These are phyloP conservation scores for Hozukius guyotensis DNA, from an alignment of 2,797 vertebrate genomes.

Conservation along the genomic window DNA sequence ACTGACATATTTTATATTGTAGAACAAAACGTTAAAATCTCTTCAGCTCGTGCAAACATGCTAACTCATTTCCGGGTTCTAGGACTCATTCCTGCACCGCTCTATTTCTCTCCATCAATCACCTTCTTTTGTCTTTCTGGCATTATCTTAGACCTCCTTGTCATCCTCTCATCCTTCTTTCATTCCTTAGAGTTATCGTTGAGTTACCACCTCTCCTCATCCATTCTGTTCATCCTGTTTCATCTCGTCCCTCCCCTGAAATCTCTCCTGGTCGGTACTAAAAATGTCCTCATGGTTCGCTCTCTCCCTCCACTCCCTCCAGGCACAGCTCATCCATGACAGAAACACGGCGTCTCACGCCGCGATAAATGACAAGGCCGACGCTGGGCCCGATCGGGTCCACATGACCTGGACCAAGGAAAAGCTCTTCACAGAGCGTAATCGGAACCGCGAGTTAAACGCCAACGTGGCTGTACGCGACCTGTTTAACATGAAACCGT, in stretches of 20 bases:
- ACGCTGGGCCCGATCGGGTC: slow-evolving; percentile 84
- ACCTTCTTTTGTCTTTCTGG: background rate
- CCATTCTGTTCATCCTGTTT: background rate
- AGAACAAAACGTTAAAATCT: too few relatives aligned
- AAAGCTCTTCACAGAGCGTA: slow-evolving; percentile 88
- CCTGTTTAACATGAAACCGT: slow-evolving; percentile 98
- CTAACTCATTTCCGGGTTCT: too few relatives aligned
- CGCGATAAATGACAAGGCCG: slow-evolving; percentile 71
- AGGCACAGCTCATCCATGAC: slow-evolving; percentile 98
- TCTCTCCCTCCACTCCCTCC: background rate
- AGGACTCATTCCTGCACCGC: too few relatives aligned
- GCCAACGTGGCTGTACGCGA: slow-evolving; percentile 86
- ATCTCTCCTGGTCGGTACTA: background rate
- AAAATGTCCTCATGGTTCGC: background rate
- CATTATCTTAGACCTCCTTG: too few relatives aligned
- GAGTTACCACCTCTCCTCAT: background rate
- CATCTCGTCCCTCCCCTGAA: background rate
- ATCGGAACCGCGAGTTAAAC: slow-evolving; percentile 85
- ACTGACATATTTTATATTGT: too few relatives aligned
- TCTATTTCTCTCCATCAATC: background rate
- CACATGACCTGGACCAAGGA: slow-evolving; percentile 99
- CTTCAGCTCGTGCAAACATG: too few relatives aligned
- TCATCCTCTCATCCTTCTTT: background rate
- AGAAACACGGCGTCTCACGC: slow-evolving; percentile 91
- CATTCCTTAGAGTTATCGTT: background rate